A percentile compares a stretch with the other conserved stretches of the same genome.
Evolutionary conservation across 2,113 vertebrate genomes (phyloP).

Genomic region (Prionailurus bengalensis): DNA sequence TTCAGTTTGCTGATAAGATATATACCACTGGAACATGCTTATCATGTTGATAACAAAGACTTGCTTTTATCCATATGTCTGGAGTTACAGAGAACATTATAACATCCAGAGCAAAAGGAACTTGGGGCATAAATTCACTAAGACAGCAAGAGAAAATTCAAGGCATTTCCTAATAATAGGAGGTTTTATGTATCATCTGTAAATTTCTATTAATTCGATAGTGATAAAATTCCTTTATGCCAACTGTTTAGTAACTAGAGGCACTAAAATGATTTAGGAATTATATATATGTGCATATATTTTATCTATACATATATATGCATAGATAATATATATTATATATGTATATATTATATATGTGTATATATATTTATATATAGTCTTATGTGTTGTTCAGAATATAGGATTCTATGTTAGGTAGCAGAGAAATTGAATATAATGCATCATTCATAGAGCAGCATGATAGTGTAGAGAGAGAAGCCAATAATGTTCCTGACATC

Average conservation of each 20-base stretch:
- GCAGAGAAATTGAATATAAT: background rate
- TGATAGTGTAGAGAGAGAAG: background rate
- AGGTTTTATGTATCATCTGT: constrained; percentile 8
- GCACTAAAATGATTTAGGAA: background rate
- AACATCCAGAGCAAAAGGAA: background rate
- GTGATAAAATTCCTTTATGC: background rate
- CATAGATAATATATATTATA: background rate
- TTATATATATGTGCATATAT: background rate
- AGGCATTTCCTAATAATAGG: constrained; percentile 17
- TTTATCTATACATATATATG: background rate
- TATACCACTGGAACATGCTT: background rate
- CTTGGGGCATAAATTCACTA: background rate
- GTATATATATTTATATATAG: background rate
- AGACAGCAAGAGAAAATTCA: background rate
- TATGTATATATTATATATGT: background rate
- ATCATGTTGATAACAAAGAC: constrained; percentile 23
- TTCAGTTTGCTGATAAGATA: constrained; percentile 57
- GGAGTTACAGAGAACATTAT: background rate
- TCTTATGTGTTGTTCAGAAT: background rate
- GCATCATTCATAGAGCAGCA: background rate
- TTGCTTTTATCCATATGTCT: background rate
- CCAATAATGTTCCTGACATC: background rate
- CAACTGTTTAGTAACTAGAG: background rate
- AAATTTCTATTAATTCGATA: constrained; percentile 40
- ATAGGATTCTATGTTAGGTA: background rate